Conservation (phyloP, 1,140 invertebrate species). For the Octopus sinensis region DNA sequence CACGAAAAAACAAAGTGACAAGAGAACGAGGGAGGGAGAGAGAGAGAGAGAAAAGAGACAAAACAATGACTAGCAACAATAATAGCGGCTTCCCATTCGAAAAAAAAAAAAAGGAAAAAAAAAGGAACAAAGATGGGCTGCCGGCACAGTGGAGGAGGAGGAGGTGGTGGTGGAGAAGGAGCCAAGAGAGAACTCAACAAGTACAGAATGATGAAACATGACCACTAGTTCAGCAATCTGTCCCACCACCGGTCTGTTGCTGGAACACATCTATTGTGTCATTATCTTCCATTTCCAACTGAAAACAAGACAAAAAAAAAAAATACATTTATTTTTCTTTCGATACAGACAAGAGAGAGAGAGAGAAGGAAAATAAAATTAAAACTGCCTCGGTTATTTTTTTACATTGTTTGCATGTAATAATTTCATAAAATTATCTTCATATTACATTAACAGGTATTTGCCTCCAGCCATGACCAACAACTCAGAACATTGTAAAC, state of each 20-base stretch:
- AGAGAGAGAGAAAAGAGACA: no score
- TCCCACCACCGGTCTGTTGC: constrained; percentile 79
- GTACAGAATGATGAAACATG: constrained; percentile 29
- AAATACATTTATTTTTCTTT: neutral
- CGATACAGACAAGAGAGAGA: neutral
- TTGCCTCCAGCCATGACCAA: no score
- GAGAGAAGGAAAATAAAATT: neutral
- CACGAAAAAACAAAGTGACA: neutral
- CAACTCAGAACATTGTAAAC: no score
- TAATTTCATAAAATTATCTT: no score
- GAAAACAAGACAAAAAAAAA: constrained; percentile 27
- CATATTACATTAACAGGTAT: no score
- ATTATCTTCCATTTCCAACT: constrained; percentile 89
- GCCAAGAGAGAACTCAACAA: constrained; percentile 26
- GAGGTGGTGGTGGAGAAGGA: neutral
- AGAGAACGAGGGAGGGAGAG: neutral
- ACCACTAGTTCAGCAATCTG: neutral
- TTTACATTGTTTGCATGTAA: no score
- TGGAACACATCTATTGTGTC: constrained; percentile 94
- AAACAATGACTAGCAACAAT: neutral
- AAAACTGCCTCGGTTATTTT: neutral
- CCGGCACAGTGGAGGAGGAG: neutral
- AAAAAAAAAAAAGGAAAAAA: no score
- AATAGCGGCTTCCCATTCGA: neutral
- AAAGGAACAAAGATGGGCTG: no score